Percentiles rank a stretch among this genome's conserved stretches.
Evolutionary conservation across 2,888 invertebrate species (phyloP).

Genomic region (Chrysolina haemoptera): DNA sequence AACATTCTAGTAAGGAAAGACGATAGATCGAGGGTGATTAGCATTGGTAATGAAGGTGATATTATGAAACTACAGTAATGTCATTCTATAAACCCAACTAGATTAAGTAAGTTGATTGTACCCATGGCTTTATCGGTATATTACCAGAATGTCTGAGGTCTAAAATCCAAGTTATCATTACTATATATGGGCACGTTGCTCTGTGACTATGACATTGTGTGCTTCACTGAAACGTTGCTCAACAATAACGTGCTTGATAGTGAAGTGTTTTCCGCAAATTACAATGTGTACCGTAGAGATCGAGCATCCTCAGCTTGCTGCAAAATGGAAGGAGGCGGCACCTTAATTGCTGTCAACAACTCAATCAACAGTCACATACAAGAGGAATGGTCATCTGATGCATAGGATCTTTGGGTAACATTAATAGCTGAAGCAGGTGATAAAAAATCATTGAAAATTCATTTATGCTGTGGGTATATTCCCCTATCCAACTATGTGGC

Average conservation of each 20-base stretch:
- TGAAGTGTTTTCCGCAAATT: neutral
- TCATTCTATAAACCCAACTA: conserved; percentile 12
- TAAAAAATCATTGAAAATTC: neutral
- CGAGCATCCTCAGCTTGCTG: neutral
- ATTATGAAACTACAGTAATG: neutral
- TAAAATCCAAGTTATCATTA: conserved; percentile 16
- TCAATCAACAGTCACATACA: too few relatives aligned
- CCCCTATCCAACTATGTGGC: neutral
- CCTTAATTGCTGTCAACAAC: neutral
- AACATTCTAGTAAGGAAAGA: conserved; percentile 13
- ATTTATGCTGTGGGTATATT: conserved; percentile 2
- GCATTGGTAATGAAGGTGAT: conserved; percentile 12
- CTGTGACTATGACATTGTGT: neutral
- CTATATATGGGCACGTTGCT: neutral
- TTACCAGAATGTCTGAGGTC: conserved; percentile 4
- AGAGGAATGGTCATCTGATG: conserved; percentile 1
- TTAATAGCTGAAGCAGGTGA: neutral
- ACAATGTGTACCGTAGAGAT: neutral
- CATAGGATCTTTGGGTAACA: neutral
- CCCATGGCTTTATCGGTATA: neutral
- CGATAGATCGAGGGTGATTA: conserved; percentile 28
- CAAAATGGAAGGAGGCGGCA: conserved; percentile 10
- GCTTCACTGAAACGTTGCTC: too few relatives aligned
- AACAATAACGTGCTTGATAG: too few relatives aligned
- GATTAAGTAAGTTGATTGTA: neutral